These are phyloP conservation scores for Melanchra persicariae DNA, from an alignment of 2,888 invertebrate species.

Conservation along the genomic window DNA sequence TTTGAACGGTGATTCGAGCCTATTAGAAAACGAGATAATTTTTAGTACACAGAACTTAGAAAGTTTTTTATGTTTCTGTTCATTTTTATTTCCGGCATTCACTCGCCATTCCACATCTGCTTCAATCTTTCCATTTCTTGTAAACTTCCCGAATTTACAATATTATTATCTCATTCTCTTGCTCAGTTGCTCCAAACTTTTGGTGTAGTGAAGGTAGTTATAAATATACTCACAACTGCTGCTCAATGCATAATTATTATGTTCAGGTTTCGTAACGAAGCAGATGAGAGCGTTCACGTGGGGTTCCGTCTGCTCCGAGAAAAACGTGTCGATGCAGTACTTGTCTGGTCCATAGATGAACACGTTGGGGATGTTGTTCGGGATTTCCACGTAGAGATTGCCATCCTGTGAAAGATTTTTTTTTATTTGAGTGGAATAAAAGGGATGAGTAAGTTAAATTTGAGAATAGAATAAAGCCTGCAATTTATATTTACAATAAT, in stretches of 20 bases:
- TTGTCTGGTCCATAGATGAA: constrained; percentile 74
- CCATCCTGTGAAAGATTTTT: constrained; percentile 77
- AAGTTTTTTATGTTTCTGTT: too few species aligned
- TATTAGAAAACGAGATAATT: too few species aligned
- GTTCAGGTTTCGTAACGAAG: constrained; percentile 65
- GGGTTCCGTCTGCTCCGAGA: constrained; percentile 66
- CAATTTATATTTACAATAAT: constrained; percentile 1
- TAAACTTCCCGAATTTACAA: too few species aligned
- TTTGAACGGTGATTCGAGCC: too few species aligned
- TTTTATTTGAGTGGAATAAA: background rate
- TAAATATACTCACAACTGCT: constrained; percentile 77
- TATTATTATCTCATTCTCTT: too few species aligned
- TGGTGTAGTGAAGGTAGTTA: background rate
- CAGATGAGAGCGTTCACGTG: constrained; percentile 82
- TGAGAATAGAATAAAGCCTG: background rate
- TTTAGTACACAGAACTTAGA: too few species aligned
- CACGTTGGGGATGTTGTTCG: constrained; percentile 72
- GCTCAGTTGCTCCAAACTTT: background rate
- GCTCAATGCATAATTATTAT: constrained; percentile 71
- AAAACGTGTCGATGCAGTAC: constrained; percentile 86
- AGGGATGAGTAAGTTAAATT: background rate
- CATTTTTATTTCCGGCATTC: too few species aligned
- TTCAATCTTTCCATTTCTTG: too few species aligned
- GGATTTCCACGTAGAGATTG: constrained; percentile 76
- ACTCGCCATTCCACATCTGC: too few species aligned